phyloP scores from a whole-genome alignment of 2,888 invertebrate genomes.

The Chloroclystis v-ata region DNA sequence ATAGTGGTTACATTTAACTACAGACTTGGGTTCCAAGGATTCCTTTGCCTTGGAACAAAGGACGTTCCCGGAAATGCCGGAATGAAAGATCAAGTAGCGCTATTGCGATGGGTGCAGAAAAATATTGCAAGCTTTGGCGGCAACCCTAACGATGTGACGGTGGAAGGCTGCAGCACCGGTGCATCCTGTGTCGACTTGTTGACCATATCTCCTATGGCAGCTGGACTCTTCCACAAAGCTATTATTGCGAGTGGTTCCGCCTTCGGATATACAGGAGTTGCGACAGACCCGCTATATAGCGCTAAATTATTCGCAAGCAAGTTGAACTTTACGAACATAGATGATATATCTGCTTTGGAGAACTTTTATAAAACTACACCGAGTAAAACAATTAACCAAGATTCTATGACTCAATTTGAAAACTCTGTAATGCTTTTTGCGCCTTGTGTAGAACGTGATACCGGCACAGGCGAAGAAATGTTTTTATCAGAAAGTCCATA shows the following conservation, averaged over 20 bases:
- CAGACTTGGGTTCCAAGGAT: slow-evolving; percentile 36
- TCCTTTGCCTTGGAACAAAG: slow-evolving; percentile 39
- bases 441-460: slow-evolving; percentile 35
- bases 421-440: slow-evolving; percentile 20
- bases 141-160: slow-evolving; percentile 44
- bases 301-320: slow-evolving; percentile 41
- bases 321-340: slow-evolving; percentile 33
- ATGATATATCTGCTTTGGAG: slow-evolving; percentile 40
- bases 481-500: slow-evolving; percentile 34
- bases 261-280: slow-evolving; percentile 34
- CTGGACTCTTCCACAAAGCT: slow-evolving; percentile 46
- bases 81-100: slow-evolving; percentile 46
- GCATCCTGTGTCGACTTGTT: slow-evolving; percentile 37
- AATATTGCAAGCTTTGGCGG: slow-evolving; percentile 46
- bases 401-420: not conserved
- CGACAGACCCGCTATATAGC: slow-evolving; percentile 41
- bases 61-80: slow-evolving; percentile 45
- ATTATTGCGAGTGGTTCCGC: slow-evolving; percentile 45
- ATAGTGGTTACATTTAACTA: slow-evolving; percentile 38
- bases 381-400: slow-evolving; percentile 17
- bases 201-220: slow-evolving; percentile 36
- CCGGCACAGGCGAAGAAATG: slow-evolving; percentile 23
- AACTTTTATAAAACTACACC: slow-evolving; percentile 42
- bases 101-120: slow-evolving; percentile 32
- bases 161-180: slow-evolving; percentile 41